Evolutionary conservation across 2,797 vertebrate genomes (phyloP), one percentile per base, ranked within the genome.

Genomic region (Acanthornis magna): DNA sequence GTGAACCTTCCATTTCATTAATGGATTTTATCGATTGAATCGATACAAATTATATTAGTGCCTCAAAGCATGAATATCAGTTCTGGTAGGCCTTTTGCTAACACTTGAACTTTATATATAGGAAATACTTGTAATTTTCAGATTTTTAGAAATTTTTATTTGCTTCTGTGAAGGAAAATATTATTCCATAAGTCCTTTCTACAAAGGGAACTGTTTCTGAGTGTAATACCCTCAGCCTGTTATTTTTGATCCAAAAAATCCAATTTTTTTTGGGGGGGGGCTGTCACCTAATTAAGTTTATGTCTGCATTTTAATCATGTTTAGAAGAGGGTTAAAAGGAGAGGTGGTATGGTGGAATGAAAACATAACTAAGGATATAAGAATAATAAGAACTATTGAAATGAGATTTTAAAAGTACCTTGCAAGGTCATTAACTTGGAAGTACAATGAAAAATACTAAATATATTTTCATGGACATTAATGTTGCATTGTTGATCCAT

Each of bases 21-120:
- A 79, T 88, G 34, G 16, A 78, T 94, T 93, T 92, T 94, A 92
- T 91, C 82, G 65, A 32, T n/a, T 91, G 58, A 75, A 88, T 94
- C 9, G 0, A 40, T 89, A 68, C 22, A 95, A 94, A 91, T 93
- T 88, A 30, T 88, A 55, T 85, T 75, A 80, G 58, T 71, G 38
- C 62, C 93, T 90, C 75, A 84, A 92, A 86, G 50, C 40, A 38
- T 60, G 34, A 84, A 70, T 95, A 70, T 89, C 11, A 43, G 1
- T 82, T 94, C 63, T 86, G 21, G 15, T 84, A 88, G 40, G 38
- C 18, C 20, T 90, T 92, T 74, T 78, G 47, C 38, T 90, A 74
- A 48, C 8, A 27, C 30, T 74, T 60, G 42, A 70, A 62, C 32
- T 88, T 93, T 73, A 45, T 30, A 30, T 25, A 62, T 30, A 86